These are phyloP conservation scores for Centrocercus urophasianus DNA, from an alignment of 2,113 vertebrate genomes.

Conservation along the genomic window DNA sequence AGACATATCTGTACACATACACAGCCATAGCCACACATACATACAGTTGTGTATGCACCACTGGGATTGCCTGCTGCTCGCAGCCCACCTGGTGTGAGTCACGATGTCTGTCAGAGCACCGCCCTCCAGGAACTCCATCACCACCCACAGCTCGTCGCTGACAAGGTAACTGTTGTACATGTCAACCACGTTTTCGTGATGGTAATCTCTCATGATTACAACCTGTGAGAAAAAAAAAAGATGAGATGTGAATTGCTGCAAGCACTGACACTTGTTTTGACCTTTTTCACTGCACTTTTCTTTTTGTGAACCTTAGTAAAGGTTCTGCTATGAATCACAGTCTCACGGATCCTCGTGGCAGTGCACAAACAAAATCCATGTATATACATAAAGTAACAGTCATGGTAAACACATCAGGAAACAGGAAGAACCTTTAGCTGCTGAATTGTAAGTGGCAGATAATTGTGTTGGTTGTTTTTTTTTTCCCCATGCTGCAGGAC, in stretches of 20 bases:
- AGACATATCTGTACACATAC: neutral
- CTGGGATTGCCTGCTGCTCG: neutral
- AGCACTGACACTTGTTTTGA: neutral
- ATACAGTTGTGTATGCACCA: fast-evolving
- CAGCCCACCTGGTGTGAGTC: slow-evolving; percentile 92
- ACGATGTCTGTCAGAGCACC: slow-evolving; percentile 98
- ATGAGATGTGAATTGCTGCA: fast-evolving
- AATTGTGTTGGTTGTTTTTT: neutral
- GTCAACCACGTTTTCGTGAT: slow-evolving; percentile 98
- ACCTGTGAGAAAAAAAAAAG: slow-evolving; percentile 81
- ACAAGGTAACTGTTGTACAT: slow-evolving; percentile 99
- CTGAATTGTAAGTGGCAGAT: neutral
- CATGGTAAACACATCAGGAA: neutral
- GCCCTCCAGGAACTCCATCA: slow-evolving; percentile 99
- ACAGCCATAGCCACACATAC: too few relatives aligned
- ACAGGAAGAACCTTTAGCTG: neutral
- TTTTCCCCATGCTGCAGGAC: neutral
- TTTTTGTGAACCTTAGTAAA: neutral
- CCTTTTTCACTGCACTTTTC: neutral
- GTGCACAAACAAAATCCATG: neutral
- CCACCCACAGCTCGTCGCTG: slow-evolving; percentile 96
- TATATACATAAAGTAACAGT: slow-evolving; percentile 11
- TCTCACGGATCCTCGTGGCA: neutral
- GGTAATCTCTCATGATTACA: slow-evolving; percentile 99
- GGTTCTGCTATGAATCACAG: neutral